Percentiles rank a stretch among this genome's conserved stretches.
phyloP scores from a whole-genome alignment of 1,140 invertebrate species.

The Halesus radiatus region DNA sequence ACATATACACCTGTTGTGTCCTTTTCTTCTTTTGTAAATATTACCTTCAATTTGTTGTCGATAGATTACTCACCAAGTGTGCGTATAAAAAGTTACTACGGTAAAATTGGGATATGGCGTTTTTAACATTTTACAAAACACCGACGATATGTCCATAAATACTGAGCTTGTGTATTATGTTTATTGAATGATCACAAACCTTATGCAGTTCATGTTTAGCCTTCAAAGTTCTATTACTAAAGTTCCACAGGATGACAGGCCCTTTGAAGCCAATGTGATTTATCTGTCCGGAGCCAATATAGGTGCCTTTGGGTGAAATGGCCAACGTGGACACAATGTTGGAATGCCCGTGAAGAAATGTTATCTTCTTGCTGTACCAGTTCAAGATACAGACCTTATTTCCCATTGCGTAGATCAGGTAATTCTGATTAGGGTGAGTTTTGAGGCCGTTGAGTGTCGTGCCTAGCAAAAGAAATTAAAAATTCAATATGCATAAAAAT shows the following conservation, averaged over 20 bases:
- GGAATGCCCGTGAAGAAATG: constrained; percentile 86
- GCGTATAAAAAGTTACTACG: too few species aligned
- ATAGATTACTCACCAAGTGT: too few species aligned
- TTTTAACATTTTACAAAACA: too few species aligned
- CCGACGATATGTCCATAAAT: too few species aligned
- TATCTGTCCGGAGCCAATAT: constrained; percentile 89
- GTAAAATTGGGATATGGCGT: too few species aligned
- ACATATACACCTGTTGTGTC: too few species aligned
- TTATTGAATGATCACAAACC: constrained; percentile 61
- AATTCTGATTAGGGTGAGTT: constrained; percentile 82
- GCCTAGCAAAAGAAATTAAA: constrained; percentile 67
- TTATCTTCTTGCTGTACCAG: constrained; percentile 78
- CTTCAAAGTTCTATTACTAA: constrained; percentile 73
- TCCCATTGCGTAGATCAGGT: constrained; percentile 88
- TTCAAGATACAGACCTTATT: constrained; percentile 87
- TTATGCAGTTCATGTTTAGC: constrained; percentile 86
- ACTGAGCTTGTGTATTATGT: too few species aligned
- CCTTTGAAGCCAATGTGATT: constrained; percentile 94
- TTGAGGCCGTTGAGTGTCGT: constrained; percentile 78
- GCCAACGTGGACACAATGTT: constrained; percentile 87
- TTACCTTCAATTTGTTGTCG: too few species aligned
- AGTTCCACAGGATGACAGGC: constrained; percentile 90
- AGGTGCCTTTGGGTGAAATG: constrained; percentile 83
- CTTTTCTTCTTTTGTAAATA: too few species aligned
- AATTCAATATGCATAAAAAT: too few species aligned